A percentile compares a stretch with the other conserved stretches of the same genome.
These are phyloP conservation scores for Toxotes jaculatrix DNA, from an alignment of 2,113 vertebrate species.

Conservation along the genomic window DNA sequence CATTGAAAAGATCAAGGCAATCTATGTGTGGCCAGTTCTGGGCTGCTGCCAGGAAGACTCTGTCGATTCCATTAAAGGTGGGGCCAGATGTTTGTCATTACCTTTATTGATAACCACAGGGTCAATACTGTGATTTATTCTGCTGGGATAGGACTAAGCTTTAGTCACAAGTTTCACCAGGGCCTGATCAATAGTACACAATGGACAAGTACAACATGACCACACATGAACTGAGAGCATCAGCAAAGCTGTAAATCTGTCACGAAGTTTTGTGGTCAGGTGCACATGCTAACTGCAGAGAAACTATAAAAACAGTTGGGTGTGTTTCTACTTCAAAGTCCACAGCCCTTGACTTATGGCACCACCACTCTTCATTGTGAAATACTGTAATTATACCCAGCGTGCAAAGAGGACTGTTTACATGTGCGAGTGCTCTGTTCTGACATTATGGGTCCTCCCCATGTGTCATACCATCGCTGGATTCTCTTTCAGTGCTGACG, in stretches of 20 bases:
- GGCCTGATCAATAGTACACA: constrained; percentile 84
- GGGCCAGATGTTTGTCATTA: constrained; percentile 88
- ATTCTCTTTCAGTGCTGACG: not conserved
- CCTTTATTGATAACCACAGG: constrained; percentile 85
- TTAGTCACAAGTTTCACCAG: constrained; percentile 86
- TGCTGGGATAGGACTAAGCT: constrained; percentile 82
- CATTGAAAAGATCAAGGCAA: constrained; percentile 83
- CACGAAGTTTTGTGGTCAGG: constrained; percentile 55
- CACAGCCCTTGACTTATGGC: constrained; percentile 20
- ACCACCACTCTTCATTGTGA: constrained; percentile 30
- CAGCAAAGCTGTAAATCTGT: constrained; percentile 72
- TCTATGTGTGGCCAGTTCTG: constrained; percentile 78
- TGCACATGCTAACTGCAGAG: constrained; percentile 24
- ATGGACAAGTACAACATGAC: constrained; percentile 82
- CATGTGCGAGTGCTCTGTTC: constrained; percentile 1
- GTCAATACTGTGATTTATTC: constrained; percentile 88
- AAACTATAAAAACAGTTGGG: constrained; percentile 26
- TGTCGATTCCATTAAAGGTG: constrained; percentile 86
- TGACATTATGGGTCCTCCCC: not conserved
- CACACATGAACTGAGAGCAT: constrained; percentile 69
- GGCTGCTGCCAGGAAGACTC: constrained; percentile 77
- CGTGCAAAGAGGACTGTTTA: not conserved
- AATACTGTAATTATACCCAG: not conserved
- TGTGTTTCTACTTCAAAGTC: constrained; percentile 32
- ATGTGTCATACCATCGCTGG: not conserved